A percentile compares a stretch with the other conserved stretches of the same genome.
These are phyloP conservation scores for Astropecten irregularis DNA, from an alignment of 53 echinoderm and acorn worm genomes.

Conservation along the genomic window DNA sequence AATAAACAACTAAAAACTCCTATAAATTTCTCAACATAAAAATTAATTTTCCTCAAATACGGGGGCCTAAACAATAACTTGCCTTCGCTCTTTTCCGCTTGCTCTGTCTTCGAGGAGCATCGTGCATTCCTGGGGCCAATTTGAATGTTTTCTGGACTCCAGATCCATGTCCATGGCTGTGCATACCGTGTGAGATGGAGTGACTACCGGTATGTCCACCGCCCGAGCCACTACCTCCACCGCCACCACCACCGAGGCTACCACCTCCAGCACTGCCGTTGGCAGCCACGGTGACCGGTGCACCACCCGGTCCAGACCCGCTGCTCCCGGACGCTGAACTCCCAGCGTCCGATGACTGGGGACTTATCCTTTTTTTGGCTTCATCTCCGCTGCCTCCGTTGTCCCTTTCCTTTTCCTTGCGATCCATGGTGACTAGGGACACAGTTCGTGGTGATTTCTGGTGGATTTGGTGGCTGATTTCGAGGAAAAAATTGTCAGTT, in stretches of 20 bases:
- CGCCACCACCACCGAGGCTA: neutral
- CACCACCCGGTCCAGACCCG: neutral
- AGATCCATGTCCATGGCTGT: constrained; percentile 42
- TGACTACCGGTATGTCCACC: constrained; percentile 40
- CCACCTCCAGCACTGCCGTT: neutral
- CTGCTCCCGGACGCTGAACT: constrained; percentile 26
- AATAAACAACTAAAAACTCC: too few species aligned
- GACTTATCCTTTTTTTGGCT: constrained; percentile 47
- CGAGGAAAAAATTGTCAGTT: too few species aligned
- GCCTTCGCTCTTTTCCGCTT: constrained; percentile 58
- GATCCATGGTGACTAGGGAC: constrained; percentile 48
- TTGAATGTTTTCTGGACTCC: constrained; percentile 38
- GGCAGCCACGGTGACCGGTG: neutral
- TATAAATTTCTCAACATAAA: too few species aligned
- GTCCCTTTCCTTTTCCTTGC: constrained; percentile 84
- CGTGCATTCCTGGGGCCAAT: constrained; percentile 51
- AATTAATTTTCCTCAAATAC: too few species aligned
- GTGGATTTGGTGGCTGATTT: neutral
- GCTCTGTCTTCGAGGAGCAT: constrained; percentile 61
- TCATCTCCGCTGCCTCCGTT: constrained; percentile 82
- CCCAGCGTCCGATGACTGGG: constrained; percentile 46
- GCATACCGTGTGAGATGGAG: constrained; percentile 54
- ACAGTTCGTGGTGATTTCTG: neutral
- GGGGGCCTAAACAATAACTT: too few species aligned
- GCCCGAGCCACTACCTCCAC: neutral